A percentile compares a stretch with the other conserved stretches of the same genome.
Conservation (phyloP, 2,888 invertebrate species). For the Neria commutata region DNA sequence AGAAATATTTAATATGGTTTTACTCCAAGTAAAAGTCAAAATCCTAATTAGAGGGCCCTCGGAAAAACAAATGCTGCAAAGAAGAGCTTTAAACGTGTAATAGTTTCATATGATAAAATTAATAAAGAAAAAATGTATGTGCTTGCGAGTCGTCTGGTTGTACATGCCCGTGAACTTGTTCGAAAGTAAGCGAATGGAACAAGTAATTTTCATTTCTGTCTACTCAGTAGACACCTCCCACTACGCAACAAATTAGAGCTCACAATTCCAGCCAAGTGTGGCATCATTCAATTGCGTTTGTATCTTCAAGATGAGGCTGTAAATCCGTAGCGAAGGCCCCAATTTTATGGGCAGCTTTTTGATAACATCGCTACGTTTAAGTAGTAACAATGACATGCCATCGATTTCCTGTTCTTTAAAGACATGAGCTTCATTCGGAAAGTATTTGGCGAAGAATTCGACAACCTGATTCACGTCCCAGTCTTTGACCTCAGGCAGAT, state of each 20-base stretch:
- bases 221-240: neutral
- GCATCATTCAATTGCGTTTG: conserved; percentile 77
- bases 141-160: too few relatives aligned
- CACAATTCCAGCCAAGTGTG: conserved; percentile 48
- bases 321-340: conserved; percentile 87
- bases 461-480: conserved; percentile 87
- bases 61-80: too few relatives aligned
- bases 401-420: conserved; percentile 91
- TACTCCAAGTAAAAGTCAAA: too few relatives aligned
- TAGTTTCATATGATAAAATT: too few relatives aligned
- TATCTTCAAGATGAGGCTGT: conserved; percentile 79
- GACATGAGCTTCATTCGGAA: conserved; percentile 79
- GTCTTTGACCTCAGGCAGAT: conserved; percentile 41
- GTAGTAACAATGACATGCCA: conserved; percentile 82
- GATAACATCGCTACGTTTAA: conserved; percentile 84
- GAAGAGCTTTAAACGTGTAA: too few relatives aligned
- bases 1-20: too few relatives aligned
- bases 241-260: too few relatives aligned
- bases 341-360: conserved; percentile 80
- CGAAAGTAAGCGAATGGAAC: too few relatives aligned
- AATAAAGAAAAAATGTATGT: too few relatives aligned
- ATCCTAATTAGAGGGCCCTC: too few relatives aligned
- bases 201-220: neutral
- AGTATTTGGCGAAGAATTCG: conserved; percentile 77
- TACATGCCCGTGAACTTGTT: too few relatives aligned